Base-by-base conservation (phyloP, 1,140 invertebrate species). In the Gonioctena quinquepunctata region DNA sequence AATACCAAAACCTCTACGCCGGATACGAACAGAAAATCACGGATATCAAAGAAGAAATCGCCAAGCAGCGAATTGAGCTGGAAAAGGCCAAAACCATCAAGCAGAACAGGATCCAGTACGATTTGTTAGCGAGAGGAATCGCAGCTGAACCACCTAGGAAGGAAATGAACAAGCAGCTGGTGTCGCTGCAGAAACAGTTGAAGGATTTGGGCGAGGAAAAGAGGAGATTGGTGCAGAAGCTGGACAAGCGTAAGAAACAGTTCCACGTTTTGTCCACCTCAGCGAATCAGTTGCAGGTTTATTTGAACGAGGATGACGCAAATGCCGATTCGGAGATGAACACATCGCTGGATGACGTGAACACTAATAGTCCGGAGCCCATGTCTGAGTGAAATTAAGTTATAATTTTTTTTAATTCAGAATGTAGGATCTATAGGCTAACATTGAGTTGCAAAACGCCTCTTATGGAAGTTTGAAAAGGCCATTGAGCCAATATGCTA, bases 31-130 rank as follows among this genome's bases (percentile, higher is more conserved):
- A 87, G 7, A 90, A 90, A 69, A 95, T 96, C 75, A 88, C 89
- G 62, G 82, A 89, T 42, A 91, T 93, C 1, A 93, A 94, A 79
- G 82, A 86, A 13, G 89, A 91, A 69, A 95, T 96, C 73, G 89
- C 92, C 66, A 85, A 85, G 18, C 92, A 91, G 19, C 94, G 94
- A 84, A 78, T 83, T 4, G 90, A 95, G 69, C 83, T 96, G 16
- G 87, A 91, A 62, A 87, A 93, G 75, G 94, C 94, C 1, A 95
- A 95, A 81, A 90, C 90, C 76, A 89, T 93, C 16, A 88, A 95
- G 1, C 95, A 95, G 81, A 96, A 98, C 82, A 89, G 93, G 76
- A 91, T 94, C 85, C 95, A 97, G 79, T 98, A 97, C 85, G 95
- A 98, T 87, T 90, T 95, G 3, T 76, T 98, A 22, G 95, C 96